Conservation (phyloP, 2,113 vertebrate genomes). For the Helogale parvula region DNA sequence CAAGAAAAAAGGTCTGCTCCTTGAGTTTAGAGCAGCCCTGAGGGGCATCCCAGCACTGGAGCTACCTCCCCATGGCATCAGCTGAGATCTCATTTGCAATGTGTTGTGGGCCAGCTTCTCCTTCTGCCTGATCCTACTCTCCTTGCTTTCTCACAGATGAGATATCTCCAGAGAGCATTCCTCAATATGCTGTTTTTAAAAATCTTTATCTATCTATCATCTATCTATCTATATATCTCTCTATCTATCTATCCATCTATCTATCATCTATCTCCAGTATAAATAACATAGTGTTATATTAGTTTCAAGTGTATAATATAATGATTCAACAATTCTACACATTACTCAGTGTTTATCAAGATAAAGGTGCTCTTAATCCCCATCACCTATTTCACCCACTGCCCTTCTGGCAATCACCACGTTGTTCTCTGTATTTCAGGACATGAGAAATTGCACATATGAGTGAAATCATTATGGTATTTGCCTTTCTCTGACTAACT, state of each 20-base stretch:
- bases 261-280: not conserved
- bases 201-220: not conserved
- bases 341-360: not conserved
- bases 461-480: not conserved
- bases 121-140: not conserved
- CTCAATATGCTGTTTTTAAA: not conserved
- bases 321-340: not conserved
- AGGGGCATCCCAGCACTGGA: not conserved
- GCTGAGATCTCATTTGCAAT: not conserved
- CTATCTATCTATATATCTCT: not conserved
- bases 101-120: accelerated
- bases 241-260: not conserved
- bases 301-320: not conserved
- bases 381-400: not conserved
- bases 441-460: not conserved
- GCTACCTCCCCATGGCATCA: not conserved
- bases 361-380: not conserved
- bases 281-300: not conserved
- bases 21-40: not conserved
- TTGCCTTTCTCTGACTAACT: not conserved
- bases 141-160: not conserved
- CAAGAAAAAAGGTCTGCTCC: not conserved
- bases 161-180: not conserved
- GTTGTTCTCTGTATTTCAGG: not conserved
- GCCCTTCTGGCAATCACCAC: not conserved